Conservation (phyloP, 1,140 invertebrate species). For the honey bee (Apis mellifera) region Amel_HAv3.1 CM009936.2:11641001-11641500, state of each 20-base stretch:
- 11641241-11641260: too few species aligned
- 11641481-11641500: too few species aligned
- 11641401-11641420: conserved; percentile 64
- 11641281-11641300: conserved; percentile 54
- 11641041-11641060: conserved; percentile 55
- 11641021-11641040: conserved; percentile 60
- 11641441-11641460: conserved; percentile 61
- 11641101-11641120: conserved; percentile 52
- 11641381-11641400: conserved; percentile 60
- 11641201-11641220: conserved; percentile 7
- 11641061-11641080: conserved; percentile 64
- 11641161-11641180: background rate
- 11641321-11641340: background rate
- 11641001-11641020: conserved; percentile 44
- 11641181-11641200: background rate
- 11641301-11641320: conserved; percentile 52
- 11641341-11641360: conserved; percentile 11
- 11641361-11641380: conserved; percentile 40
- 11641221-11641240: background rate
- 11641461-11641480: conserved; percentile 20
- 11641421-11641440: conserved; percentile 36
- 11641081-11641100: conserved; percentile 63
- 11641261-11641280: background rate
- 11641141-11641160: background rate
- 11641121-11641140: conserved; percentile 43